Evolutionary conservation across 2,797 vertebrate genomes (phyloP).

Genomic region (Coregonus ussuriensis): DNA sequence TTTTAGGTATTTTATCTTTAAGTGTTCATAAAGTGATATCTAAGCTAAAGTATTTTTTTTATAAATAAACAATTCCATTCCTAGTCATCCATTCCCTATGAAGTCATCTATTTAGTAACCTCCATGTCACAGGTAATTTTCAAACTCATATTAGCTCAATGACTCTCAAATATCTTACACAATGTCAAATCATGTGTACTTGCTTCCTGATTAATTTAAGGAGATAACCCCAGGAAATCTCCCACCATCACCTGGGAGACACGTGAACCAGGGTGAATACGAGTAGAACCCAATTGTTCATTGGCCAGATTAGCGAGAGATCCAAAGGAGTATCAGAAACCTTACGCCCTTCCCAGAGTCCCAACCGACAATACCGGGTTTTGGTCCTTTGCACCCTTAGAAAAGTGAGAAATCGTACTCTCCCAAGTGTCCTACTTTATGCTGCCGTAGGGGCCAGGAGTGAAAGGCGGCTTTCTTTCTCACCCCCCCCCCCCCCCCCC

Average conservation of each 20-base stretch:
- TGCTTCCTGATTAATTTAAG: neutral
- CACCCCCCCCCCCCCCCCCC: neutral
- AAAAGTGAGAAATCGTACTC: slow-evolving; percentile 62
- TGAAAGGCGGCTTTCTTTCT: slow-evolving; percentile 35
- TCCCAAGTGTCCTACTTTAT: slow-evolving; percentile 48
- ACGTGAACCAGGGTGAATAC: slow-evolving; percentile 40
- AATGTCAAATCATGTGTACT: neutral
- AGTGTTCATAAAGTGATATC: neutral
- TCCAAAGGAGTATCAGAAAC: slow-evolving; percentile 46
- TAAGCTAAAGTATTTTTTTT: slow-evolving; percentile 3
- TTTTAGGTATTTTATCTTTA: neutral
- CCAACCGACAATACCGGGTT: slow-evolving; percentile 28
- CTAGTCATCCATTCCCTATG: neutral
- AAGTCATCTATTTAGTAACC: neutral
- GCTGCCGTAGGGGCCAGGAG: slow-evolving; percentile 37
- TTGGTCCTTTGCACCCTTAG: slow-evolving; percentile 47
- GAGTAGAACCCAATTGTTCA: slow-evolving; percentile 41
- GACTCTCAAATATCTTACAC: neutral
- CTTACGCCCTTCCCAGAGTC: slow-evolving; percentile 37
- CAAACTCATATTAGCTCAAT: neutral
- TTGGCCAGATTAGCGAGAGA: slow-evolving; percentile 38
- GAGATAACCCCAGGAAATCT: neutral
- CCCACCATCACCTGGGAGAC: slow-evolving; percentile 27
- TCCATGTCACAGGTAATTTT: neutral
- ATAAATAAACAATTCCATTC: neutral